Percentiles rank a stretch among this genome's conserved stretches.
phyloP scores from a whole-genome alignment of 2,888 invertebrate species.

The Brachyptera risi region DNA sequence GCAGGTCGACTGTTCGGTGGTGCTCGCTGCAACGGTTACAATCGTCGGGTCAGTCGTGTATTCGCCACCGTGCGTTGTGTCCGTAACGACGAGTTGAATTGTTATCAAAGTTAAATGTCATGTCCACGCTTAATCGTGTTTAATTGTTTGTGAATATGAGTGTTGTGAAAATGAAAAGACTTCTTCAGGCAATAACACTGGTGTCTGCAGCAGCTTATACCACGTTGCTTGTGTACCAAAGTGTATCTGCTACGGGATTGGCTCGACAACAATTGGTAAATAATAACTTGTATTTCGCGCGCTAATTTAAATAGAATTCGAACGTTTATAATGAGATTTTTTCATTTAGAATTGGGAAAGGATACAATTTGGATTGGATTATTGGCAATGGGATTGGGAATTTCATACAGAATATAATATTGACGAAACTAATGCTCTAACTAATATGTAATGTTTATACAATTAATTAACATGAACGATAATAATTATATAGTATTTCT shows the following conservation, averaged over 20 bases:
- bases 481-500: no score
- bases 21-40: not conserved
- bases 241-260: slow-evolving; percentile 45
- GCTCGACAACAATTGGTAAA: slow-evolving; percentile 18
- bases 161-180: slow-evolving; percentile 30
- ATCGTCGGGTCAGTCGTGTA: not conserved
- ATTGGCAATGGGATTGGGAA: no score
- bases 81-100: no score
- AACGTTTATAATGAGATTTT: no score
- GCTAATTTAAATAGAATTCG: slow-evolving; percentile 14
- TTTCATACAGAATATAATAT: no score
- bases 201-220: slow-evolving; percentile 56
- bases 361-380: no score
- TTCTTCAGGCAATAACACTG: slow-evolving; percentile 46
- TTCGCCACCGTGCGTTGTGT: not conserved
- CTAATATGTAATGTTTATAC: no score
- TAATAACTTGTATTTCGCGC: not conserved
- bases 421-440: no score
- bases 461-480: no score
- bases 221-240: slow-evolving; percentile 59
- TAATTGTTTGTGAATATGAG: slow-evolving; percentile 24
- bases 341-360: no score
- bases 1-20: not conserved
- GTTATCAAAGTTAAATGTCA: no score
- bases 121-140: slow-evolving; percentile 3